These are phyloP conservation scores for Incurvaria masculella DNA, from an alignment of 2,888 invertebrate species.

Conservation along the genomic window DNA sequence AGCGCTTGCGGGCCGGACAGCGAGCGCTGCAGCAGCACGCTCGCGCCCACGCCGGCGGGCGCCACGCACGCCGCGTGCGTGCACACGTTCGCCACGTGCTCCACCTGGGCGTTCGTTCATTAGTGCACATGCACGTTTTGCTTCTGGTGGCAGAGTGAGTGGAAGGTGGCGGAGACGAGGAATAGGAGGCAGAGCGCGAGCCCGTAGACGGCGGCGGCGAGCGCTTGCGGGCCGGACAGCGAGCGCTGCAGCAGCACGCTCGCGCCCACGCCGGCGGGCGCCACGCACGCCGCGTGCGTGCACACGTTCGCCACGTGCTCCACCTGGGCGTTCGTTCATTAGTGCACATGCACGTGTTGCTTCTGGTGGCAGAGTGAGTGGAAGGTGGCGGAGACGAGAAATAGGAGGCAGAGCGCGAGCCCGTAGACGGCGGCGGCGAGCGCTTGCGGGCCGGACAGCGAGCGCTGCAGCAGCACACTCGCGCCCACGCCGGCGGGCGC, in stretches of 20 bases:
- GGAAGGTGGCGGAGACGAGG: constrained; percentile 77
- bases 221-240: constrained; percentile 67
- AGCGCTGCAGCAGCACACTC: constrained; percentile 69
- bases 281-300: constrained; percentile 87
- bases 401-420: constrained; percentile 63
- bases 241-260: constrained; percentile 73
- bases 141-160: constrained; percentile 39
- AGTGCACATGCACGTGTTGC: no score
- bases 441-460: constrained; percentile 70
- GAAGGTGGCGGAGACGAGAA: constrained; percentile 42
- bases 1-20: constrained; percentile 70
- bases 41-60: constrained; percentile 64
- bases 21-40: constrained; percentile 49
- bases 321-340: constrained; percentile 49
- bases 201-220: constrained; percentile 85
- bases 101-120: constrained; percentile 63
- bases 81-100: constrained; percentile 91
- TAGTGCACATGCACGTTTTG: no score
- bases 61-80: constrained; percentile 88
- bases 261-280: constrained; percentile 80
- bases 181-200: constrained; percentile 81
- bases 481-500: constrained; percentile 81
- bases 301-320: constrained; percentile 92
- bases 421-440: constrained; percentile 79
- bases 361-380: background rate